Evolutionary conservation across 1,140 invertebrate species (phyloP).

Genomic region (Sinonovacula constricta): DNA sequence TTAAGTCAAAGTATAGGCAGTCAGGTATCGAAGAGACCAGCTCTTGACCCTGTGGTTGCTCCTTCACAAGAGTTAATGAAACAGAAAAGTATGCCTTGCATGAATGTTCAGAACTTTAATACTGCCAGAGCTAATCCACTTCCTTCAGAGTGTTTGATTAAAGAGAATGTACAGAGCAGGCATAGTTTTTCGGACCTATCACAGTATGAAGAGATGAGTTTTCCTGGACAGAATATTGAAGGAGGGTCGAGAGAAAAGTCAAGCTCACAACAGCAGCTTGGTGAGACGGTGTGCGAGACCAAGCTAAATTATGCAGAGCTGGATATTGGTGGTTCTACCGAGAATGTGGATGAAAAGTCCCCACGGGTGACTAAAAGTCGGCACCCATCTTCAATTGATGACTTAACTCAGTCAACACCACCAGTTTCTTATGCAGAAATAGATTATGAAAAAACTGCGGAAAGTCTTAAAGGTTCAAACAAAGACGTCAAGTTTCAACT

Average conservation of each 20-base stretch:
- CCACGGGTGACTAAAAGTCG: slow-evolving; percentile 26
- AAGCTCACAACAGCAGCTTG: slow-evolving; percentile 38
- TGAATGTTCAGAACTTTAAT: slow-evolving; percentile 19
- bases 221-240: slow-evolving; percentile 16
- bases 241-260: neutral
- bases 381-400: slow-evolving; percentile 36
- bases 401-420: slow-evolving; percentile 2
- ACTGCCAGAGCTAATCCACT: neutral
- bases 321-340: slow-evolving; percentile 22
- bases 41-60: slow-evolving; percentile 6
- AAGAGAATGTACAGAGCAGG: slow-evolving; percentile 10
- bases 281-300: neutral
- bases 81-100: slow-evolving; percentile 47
- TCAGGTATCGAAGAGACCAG: too few relatives aligned
- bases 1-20: too few relatives aligned
- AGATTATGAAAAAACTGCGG: slow-evolving; percentile 36
- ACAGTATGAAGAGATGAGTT: slow-evolving; percentile 44
- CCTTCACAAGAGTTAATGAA: slow-evolving; percentile 14
- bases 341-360: slow-evolving; percentile 41
- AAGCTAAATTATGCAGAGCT: slow-evolving; percentile 40
- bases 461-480: too few relatives aligned
- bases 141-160: neutral
- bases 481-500: too few relatives aligned
- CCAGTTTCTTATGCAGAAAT: slow-evolving; percentile 34
- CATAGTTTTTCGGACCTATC: slow-evolving; percentile 43